Evolutionary conservation across 1,140 invertebrate genomes (phyloP).

Genomic region (Drosophila sp.): DNA sequence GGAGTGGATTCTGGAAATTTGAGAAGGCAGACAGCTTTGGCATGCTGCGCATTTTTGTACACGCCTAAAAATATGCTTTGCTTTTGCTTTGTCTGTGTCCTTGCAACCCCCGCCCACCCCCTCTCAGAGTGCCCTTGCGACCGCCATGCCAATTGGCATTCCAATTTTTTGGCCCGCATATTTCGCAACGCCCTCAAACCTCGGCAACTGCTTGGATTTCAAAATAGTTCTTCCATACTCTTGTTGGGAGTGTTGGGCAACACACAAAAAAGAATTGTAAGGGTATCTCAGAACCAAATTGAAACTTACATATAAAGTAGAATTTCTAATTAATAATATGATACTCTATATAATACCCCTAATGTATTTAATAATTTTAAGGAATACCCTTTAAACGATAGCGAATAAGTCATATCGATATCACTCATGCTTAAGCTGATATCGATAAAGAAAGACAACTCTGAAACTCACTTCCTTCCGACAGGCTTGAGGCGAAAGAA

Average conservation of each 20-base stretch:
- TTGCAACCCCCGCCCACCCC: constrained; percentile 30
- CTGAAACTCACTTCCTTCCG: too few relatives aligned
- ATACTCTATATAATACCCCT: too few relatives aligned
- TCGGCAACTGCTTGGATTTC: constrained; percentile 1
- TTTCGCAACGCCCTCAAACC: constrained; percentile 27
- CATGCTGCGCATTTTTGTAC: constrained; percentile 55
- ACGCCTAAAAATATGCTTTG: constrained; percentile 59
- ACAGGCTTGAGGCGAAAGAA: too few relatives aligned
- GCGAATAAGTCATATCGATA: too few relatives aligned
- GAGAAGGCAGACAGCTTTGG: constrained; percentile 11
- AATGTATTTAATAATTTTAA: too few relatives aligned
- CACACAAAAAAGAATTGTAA: too few relatives aligned
- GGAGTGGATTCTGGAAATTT: not conserved
- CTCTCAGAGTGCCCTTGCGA: constrained; percentile 16
- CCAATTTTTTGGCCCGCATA: constrained; percentile 41
- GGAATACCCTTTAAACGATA: too few relatives aligned
- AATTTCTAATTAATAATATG: too few relatives aligned
- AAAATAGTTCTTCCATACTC: constrained; percentile 5
- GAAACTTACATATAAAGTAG: not conserved
- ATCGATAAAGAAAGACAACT: too few relatives aligned
- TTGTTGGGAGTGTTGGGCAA: too few relatives aligned
- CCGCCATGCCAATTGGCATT: constrained; percentile 26
- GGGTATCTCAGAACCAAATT: not conserved
- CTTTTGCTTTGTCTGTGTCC: constrained; percentile 44
- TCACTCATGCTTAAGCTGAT: too few relatives aligned